Conservation (phyloP, 2,113 vertebrate species). For the Hyperoodon ampullatus region DNA sequence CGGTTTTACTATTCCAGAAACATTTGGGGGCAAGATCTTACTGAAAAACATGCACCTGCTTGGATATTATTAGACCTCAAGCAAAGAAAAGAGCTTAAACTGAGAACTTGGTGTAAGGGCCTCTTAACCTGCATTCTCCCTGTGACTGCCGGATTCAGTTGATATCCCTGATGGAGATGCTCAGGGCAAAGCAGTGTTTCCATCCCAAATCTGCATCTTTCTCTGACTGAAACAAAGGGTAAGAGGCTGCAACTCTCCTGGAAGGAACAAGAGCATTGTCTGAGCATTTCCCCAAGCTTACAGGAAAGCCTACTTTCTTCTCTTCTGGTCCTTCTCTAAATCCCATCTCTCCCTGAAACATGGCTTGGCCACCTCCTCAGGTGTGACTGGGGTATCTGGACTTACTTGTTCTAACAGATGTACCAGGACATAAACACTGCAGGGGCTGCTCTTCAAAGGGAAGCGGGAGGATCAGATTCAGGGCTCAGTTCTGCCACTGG, state of each 20-base stretch:
- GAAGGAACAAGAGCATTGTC: neutral
- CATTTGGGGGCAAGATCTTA: slow-evolving; percentile 10
- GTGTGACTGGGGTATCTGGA: neutral
- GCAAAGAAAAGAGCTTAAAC: neutral
- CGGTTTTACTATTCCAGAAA: slow-evolving; percentile 75
- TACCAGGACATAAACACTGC: neutral
- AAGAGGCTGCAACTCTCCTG: neutral
- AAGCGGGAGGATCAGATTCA: neutral
- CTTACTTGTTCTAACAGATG: neutral
- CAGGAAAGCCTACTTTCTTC: neutral
- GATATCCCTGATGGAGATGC: neutral
- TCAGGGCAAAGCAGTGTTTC: neutral
- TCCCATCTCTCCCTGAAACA: neutral
- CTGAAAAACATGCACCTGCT: slow-evolving; percentile 71
- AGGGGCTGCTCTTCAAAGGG: neutral
- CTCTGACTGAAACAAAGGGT: neutral
- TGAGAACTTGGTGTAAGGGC: neutral
- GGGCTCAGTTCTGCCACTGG: neutral
- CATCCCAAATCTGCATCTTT: neutral
- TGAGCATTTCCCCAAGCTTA: neutral
- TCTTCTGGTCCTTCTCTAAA: neutral
- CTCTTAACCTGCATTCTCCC: neutral
- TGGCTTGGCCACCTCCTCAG: neutral
- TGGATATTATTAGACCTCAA: slow-evolving; percentile 76
- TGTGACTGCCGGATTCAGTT: neutral